Evolutionary conservation across 1,140 invertebrate species (phyloP).

Genomic region (Leptopilina clavipes): DNA sequence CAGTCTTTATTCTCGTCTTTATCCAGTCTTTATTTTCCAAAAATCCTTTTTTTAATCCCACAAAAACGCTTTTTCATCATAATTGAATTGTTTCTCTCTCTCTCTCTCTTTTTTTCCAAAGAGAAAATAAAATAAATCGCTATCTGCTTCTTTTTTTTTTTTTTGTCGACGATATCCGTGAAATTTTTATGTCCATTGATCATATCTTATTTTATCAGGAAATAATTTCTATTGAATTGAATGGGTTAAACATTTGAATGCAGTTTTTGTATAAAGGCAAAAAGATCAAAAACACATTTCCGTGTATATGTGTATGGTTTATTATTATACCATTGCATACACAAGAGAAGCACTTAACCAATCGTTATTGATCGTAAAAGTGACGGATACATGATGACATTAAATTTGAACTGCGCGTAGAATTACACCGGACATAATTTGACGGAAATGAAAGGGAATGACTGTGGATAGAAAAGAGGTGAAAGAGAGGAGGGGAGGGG

Average conservation of each 20-base stretch:
- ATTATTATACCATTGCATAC: conserved; percentile 1
- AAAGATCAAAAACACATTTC: conserved; percentile 23
- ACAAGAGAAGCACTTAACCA: conserved; percentile 27
- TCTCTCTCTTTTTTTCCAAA: too few species aligned
- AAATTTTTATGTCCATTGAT: too few species aligned
- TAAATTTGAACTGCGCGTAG: conserved; percentile 38
- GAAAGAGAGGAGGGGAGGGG: conserved; percentile 12
- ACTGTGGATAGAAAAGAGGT: conserved; percentile 22
- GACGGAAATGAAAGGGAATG: conserved; percentile 36
- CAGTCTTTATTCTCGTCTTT: too few species aligned
- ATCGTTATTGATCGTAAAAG: conserved; percentile 34
- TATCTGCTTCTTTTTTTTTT: too few species aligned
- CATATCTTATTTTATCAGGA: too few species aligned
- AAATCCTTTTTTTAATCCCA: too few species aligned
- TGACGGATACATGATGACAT: conserved; percentile 37
- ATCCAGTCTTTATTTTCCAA: too few species aligned
- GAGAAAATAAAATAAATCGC: too few species aligned
- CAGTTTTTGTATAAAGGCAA: not conserved
- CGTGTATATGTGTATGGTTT: not conserved
- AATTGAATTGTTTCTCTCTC: too few species aligned
- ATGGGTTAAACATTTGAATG: conserved; percentile 1
- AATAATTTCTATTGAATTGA: not conserved
- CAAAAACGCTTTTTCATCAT: too few species aligned
- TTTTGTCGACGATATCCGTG: too few species aligned
- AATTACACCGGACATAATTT: conserved; percentile 45